These are phyloP conservation scores for Stylophora pistillata DNA, from an alignment of 64 coral and sea anemone genomes.

Conservation along the genomic window DNA sequence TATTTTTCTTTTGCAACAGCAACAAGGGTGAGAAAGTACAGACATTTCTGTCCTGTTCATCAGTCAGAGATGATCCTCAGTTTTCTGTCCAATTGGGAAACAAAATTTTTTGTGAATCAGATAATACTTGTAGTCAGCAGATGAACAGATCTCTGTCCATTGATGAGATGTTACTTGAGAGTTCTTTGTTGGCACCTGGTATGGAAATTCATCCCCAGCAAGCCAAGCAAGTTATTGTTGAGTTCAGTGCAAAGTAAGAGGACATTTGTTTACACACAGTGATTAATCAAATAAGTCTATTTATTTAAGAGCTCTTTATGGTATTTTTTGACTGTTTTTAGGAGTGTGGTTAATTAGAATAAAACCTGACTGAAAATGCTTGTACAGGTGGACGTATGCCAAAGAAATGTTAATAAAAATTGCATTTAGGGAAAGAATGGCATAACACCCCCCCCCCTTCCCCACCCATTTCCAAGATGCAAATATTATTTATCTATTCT, in stretches of 20 bases:
- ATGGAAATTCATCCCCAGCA: slow-evolving; percentile 46
- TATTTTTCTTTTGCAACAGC: slow-evolving; percentile 1
- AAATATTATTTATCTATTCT: neutral
- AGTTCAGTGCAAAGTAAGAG: slow-evolving; percentile 52
- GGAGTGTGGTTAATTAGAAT: too few relatives aligned
- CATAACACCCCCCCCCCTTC: too few relatives aligned
- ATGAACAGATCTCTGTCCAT: neutral
- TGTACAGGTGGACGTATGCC: too few relatives aligned
- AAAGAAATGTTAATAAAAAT: too few relatives aligned
- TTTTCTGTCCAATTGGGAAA: slow-evolving; percentile 18
- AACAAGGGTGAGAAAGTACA: slow-evolving; percentile 38
- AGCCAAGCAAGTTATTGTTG: slow-evolving; percentile 8
- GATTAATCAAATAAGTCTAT: neutral
- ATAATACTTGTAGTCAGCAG: neutral
- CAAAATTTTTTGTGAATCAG: neutral
- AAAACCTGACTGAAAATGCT: too few relatives aligned
- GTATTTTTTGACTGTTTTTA: too few relatives aligned
- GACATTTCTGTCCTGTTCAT: slow-evolving; percentile 39
- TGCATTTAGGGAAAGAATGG: too few relatives aligned
- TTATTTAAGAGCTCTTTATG: neutral
- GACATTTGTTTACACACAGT: neutral
- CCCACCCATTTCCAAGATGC: too few relatives aligned
- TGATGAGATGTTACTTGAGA: neutral
- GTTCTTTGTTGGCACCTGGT: slow-evolving; percentile 31
- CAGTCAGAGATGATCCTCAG: slow-evolving; percentile 45